Conservation (phyloP, 2,797 vertebrate species). For the Austrolebias charrua region DNA sequence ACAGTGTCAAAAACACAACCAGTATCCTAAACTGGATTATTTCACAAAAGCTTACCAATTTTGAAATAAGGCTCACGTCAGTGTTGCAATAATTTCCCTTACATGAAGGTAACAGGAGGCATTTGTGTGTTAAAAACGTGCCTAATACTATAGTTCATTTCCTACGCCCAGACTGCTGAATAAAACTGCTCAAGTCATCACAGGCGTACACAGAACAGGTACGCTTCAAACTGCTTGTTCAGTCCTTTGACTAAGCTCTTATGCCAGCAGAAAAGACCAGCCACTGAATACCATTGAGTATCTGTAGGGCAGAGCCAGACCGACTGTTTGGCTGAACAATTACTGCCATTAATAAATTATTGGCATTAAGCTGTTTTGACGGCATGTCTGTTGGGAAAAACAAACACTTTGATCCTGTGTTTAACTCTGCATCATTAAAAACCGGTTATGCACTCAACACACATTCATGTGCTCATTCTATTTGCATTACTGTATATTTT, state of each 20-base stretch:
- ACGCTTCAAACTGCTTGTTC: slow-evolving; percentile 3
- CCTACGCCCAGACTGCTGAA: slow-evolving; percentile 19
- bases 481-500: no score
- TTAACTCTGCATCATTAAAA: no score
- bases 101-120: neutral
- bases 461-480: no score
- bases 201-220: slow-evolving; percentile 4
- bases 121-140: slow-evolving; percentile 12
- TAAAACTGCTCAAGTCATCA: slow-evolving; percentile 63
- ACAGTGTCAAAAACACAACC: neutral
- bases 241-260: neutral
- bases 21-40: neutral
- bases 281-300: neutral
- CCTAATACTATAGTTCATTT: slow-evolving; percentile 5
- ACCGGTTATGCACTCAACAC: no score
- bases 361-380: no score
- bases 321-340: no score
- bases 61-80: neutral
- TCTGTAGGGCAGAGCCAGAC: neutral
- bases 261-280: neutral
- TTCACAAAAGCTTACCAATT: neutral
- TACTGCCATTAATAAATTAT: no score
- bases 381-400: no score
- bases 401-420: no score
- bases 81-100: neutral